Evolutionary conservation across 2,113 vertebrate species (phyloP).

Genomic region (Chiloscyllium plagiosum): DNA sequence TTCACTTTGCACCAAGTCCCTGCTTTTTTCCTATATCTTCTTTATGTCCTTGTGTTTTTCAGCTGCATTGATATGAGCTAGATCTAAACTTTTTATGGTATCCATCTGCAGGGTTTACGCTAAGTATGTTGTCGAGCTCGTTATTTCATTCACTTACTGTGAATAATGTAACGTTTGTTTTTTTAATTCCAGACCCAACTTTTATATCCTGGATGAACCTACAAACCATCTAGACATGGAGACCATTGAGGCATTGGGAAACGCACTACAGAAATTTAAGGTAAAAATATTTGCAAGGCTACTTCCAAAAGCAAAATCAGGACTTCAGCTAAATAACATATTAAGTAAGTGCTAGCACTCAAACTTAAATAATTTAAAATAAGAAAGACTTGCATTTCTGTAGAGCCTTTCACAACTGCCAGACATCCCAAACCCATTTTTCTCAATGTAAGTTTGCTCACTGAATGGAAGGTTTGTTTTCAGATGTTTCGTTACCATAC

Average conservation of each 20-base stretch:
- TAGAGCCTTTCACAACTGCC: background rate
- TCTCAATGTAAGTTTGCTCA: no score
- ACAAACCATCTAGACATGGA: slow-evolving; percentile 99
- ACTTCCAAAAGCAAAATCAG: background rate
- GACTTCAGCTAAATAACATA: background rate
- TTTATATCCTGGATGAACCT: slow-evolving; percentile 93
- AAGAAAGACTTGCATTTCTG: background rate
- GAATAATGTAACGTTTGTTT: background rate
- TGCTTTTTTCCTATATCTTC: background rate
- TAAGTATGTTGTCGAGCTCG: background rate
- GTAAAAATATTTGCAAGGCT: slow-evolving; percentile 48
- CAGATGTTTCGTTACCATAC: no score
- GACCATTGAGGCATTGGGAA: slow-evolving; percentile 88
- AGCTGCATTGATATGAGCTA: background rate
- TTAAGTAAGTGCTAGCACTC: background rate
- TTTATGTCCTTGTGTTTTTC: background rate
- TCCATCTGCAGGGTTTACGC: background rate
- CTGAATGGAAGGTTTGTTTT: no score
- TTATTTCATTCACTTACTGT: background rate
- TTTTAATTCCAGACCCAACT: slow-evolving; percentile 75
- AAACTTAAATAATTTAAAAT: background rate
- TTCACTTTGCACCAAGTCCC: background rate
- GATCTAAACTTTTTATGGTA: background rate
- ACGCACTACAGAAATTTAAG: slow-evolving; percentile 80
- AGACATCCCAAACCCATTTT: no score